phyloP scores from a whole-genome alignment of 2,797 vertebrate genomes.

The Poeciliopsis infans region DNA sequence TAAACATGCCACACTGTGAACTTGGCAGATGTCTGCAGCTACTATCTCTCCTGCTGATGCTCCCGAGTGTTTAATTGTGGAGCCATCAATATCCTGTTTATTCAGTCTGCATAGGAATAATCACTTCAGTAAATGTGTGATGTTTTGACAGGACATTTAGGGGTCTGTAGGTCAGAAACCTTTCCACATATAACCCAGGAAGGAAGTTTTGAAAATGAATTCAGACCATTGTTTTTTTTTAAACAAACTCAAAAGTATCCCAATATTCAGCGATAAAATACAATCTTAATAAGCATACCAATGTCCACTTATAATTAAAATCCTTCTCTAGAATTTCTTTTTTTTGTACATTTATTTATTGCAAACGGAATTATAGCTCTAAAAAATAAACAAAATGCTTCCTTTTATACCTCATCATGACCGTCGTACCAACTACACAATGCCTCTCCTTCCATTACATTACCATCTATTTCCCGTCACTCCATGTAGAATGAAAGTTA shows the following conservation, averaged over 20 bases:
- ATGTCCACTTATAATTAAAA: background rate
- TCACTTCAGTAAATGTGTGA: slow-evolving; percentile 67
- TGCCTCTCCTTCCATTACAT: slow-evolving; percentile 41
- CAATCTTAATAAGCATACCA: background rate
- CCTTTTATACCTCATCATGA: background rate
- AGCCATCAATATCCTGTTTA: slow-evolving; percentile 75
- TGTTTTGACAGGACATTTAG: slow-evolving; percentile 62
- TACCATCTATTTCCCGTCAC: slow-evolving; percentile 60
- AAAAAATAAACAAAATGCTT: background rate
- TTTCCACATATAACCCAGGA: slow-evolving; percentile 28
- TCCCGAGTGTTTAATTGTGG: slow-evolving; percentile 64
- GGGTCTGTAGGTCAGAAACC: slow-evolving; percentile 58
- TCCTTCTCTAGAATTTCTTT: background rate
- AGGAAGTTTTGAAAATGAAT: background rate
- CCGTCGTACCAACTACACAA: slow-evolving; percentile 26
- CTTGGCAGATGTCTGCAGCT: slow-evolving; percentile 71
- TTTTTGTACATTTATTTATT: background rate
- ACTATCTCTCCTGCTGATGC: slow-evolving; percentile 61
- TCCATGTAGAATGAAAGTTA: slow-evolving; percentile 62
- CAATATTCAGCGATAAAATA: background rate
- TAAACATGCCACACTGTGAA: slow-evolving; percentile 64
- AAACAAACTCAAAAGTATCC: background rate
- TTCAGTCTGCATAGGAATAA: slow-evolving; percentile 75
- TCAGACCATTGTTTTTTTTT: background rate
- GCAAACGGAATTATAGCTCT: background rate